Base-by-base conservation (phyloP, 2,797 vertebrate species). In the Paedocypris micromegethes region DNA sequence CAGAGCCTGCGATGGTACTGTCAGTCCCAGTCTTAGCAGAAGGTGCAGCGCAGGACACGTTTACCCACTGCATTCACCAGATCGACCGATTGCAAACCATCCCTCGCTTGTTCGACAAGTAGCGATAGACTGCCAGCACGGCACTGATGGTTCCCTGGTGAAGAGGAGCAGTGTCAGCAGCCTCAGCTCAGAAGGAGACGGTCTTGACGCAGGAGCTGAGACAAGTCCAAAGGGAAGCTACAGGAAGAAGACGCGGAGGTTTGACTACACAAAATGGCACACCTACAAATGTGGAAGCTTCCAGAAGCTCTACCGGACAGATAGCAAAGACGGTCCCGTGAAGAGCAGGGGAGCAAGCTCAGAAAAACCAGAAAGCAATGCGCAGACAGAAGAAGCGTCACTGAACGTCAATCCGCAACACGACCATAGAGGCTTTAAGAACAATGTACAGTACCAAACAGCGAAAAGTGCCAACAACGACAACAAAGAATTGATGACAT, bases 201-300 rank as follows among this genome's bases (percentile, higher is more conserved):
- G 66, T 4, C 4, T 42, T 5, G 79, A 82, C 23, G 50, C 80
- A 69, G 88, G 85, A 50, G 84, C 78, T 62, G 86, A 88, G 66
- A 76, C 61, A 9, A 75, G 75, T 41, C 65, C 71, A 46, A 93
- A 87, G 84, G 93, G 89, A 79, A 74, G 82, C 5, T 75, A 80
- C 54, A 90, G 86, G 70, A 93, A 87, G 80, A 95, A 91, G 81
- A 7, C 82, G 23, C 89, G 89, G 80, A 94, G 92, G 85, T 97
- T 98, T 77, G 91, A 94, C 43, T 94, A 96, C 82, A 92, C 93
- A 79, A 98, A 96, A 83, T 98, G 96, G 96, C 94, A 94, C 78
- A 91, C 97, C 81, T 98, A 98, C 1, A 93, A 95, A 59, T 90
- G 90, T 0, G 96, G 96, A 67, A 94, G 92, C 0, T 98, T 98